Conservation (phyloP, 1,140 invertebrate genomes). For the Maconellicoccus hirsutus region DNA sequence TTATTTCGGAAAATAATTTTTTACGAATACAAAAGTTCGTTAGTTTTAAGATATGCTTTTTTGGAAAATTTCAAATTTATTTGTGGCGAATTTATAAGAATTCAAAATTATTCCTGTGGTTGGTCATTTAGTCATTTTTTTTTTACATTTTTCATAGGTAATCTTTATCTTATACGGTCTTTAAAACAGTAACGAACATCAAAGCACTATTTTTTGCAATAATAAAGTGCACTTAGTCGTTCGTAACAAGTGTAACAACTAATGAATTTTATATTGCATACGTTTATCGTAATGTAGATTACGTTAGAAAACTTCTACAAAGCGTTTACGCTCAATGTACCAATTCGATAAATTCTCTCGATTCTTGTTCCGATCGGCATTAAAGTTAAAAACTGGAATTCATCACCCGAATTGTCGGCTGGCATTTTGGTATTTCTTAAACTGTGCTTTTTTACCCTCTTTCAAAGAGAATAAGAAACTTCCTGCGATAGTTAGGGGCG, state of each 20-base stretch:
- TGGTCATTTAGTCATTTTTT: too few relatives aligned
- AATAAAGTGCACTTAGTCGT: too few relatives aligned
- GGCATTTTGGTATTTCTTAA: neutral
- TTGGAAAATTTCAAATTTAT: too few relatives aligned
- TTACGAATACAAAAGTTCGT: neutral
- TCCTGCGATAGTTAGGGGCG: slow-evolving; percentile 1
- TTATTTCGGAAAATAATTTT: neutral
- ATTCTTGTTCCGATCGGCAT: neutral
- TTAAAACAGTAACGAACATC: too few relatives aligned
- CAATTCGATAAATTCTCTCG: neutral
- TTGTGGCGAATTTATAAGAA: too few relatives aligned
- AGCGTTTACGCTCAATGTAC: neutral
- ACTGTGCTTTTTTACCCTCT: neutral
- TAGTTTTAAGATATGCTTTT: neutral
- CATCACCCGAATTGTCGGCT: neutral
- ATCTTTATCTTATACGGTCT: too few relatives aligned
- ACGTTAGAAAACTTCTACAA: neutral
- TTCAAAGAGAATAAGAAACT: neutral
- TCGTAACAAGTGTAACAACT: too few relatives aligned
- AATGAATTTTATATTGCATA: neutral
- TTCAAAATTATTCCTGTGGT: neutral
- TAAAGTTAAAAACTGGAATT: neutral
- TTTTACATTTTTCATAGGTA: too few relatives aligned
- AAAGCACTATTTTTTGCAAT: too few relatives aligned
- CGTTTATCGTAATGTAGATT: neutral